A percentile compares a stretch with the other conserved stretches of the same genome.
These are phyloP conservation scores for Sebastes hubbsi DNA, from an alignment of 2,797 vertebrate genomes.

Conservation along the genomic window DNA sequence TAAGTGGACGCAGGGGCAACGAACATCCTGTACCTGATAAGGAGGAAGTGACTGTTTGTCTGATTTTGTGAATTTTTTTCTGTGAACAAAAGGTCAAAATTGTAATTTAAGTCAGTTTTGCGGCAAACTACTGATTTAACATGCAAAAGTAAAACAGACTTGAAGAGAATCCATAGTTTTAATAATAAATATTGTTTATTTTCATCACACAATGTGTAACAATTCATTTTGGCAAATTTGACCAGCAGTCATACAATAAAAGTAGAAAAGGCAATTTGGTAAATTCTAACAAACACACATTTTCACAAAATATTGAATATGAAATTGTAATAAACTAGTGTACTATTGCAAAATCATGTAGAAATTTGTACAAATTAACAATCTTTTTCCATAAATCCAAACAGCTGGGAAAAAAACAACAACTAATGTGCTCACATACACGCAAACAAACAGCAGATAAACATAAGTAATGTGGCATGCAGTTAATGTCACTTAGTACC, in stretches of 20 bases:
- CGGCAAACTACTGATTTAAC: neutral
- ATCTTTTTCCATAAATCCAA: neutral
- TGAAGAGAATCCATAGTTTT: neutral
- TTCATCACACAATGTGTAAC: slow-evolving; percentile 44
- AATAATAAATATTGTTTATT: slow-evolving; percentile 66
- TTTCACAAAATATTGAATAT: slow-evolving; percentile 18
- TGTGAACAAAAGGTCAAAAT: neutral
- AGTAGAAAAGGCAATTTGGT: slow-evolving; percentile 53
- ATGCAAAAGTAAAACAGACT: neutral
- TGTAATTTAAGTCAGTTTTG: neutral
- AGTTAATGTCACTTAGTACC: neutral
- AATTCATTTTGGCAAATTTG: slow-evolving; percentile 46
- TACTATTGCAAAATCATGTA: neutral
- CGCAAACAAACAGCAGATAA: slow-evolving; percentile 16
- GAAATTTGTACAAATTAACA: neutral
- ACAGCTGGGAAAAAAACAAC: neutral
- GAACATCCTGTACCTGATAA: too few relatives aligned
- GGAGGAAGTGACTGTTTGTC: too few relatives aligned
- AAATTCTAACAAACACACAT: slow-evolving; percentile 27
- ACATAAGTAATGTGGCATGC: slow-evolving; percentile 1
- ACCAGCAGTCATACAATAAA: slow-evolving; percentile 24
- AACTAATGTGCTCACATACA: neutral
- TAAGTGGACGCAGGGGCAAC: too few relatives aligned
- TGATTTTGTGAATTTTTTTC: too few relatives aligned
- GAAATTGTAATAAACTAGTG: slow-evolving; percentile 2